Conservation (phyloP, 2,113 vertebrate species). For the Alligator mississippiensis region DNA sequence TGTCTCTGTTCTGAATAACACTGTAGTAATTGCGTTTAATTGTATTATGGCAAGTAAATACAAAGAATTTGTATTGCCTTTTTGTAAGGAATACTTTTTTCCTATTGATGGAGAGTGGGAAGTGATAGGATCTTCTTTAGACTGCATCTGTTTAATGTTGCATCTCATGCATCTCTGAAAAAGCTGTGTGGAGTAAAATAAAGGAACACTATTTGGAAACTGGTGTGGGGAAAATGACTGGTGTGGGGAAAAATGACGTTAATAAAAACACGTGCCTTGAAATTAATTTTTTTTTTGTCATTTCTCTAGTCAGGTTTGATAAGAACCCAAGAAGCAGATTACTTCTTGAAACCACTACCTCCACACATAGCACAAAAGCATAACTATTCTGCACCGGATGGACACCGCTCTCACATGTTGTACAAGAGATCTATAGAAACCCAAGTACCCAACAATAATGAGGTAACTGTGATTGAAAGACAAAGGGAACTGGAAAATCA, state of each 20-base stretch:
- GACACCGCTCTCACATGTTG: conserved; percentile 85
- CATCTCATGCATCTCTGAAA: neutral
- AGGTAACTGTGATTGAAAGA: conserved; percentile 2
- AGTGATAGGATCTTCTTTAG: no score
- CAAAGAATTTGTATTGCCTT: no score
- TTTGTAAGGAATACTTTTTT: no score
- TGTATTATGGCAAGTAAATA: no score
- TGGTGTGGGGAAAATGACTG: no score
- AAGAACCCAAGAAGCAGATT: conserved; percentile 86
- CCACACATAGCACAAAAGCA: conserved; percentile 68
- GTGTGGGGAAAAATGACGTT: neutral
- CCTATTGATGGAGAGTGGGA: no score
- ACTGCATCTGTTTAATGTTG: no score
- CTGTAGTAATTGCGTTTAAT: no score
- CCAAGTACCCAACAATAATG: neutral
- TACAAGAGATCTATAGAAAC: conserved; percentile 79
- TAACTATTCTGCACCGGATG: conserved; percentile 57
- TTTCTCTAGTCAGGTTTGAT: conserved; percentile 89
- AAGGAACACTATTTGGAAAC: no score
- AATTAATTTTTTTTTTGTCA: conserved; percentile 16
- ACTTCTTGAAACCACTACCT: conserved; percentile 86
- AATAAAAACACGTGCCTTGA: neutral
- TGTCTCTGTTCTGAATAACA: no score
- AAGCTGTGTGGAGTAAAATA: neutral
- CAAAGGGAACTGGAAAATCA: neutral